Evolutionary conservation across 2,797 vertebrate genomes (phyloP), one percentile per base, ranked within the genome.

Genomic region (Miichthys miiuy): DNA sequence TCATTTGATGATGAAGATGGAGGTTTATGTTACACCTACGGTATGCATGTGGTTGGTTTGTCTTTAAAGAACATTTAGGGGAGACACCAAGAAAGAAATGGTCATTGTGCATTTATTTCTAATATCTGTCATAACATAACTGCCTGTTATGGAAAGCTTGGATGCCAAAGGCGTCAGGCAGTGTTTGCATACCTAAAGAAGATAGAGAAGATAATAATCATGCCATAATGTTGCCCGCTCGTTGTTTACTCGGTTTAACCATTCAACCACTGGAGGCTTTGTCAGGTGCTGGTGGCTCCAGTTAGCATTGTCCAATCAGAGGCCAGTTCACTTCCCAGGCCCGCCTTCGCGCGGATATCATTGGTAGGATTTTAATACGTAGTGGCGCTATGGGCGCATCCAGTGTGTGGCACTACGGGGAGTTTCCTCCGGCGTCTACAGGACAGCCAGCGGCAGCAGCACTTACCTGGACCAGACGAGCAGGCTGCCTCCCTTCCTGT

Each of bases 201-300:
- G 18, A 27, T 41, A 12, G 30, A 34, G 34, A 44, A 44, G 13
- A 44, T 14, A 14, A 14, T 44, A 12, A 44, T 51, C 16, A 38
- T n/a, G 17, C 80, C 72, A 47, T 80, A 77, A 71, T 5, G 10
- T 2, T 62, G 11, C n/a, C 48, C 41, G 17, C 1, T 57, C 12
- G 6, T 10, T 7, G 25, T 41, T 51, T 16, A 23, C 0, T 30
- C 4, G 34, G 1, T 5, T 16, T 0, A 52, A 57, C 70, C 48
- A 55, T 51, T 75, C 47, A 81, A 41, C 34, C 47, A 6, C 42
- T 27, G 50, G 25, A 2, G 1, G 34, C 0, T 0, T 11, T 12
- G 18, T 92, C 81, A 83, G 86, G 77, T 52, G 93, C 79, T 83
- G 1, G 77, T 93, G 90, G 92, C 52, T 93, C 87, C 88, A 95